Percentiles rank a stretch among this genome's conserved stretches.
phyloP scores from a whole-genome alignment of 1,140 invertebrate genomes.

The Delia radicum region DNA sequence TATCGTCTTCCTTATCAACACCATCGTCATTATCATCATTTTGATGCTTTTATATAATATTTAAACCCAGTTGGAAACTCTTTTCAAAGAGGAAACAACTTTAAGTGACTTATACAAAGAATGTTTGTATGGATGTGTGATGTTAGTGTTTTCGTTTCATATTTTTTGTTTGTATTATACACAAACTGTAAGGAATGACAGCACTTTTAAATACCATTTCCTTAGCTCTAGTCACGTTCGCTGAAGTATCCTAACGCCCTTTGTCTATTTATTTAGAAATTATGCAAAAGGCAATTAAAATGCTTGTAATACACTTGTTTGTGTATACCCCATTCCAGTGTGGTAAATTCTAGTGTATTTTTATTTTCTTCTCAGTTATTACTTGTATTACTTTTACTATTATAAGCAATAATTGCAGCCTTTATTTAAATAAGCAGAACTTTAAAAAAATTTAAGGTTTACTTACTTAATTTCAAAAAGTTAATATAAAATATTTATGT shows the following conservation, averaged over 20 bases:
- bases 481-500: no score
- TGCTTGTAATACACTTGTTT: constrained; percentile 1
- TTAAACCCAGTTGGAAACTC: not conserved
- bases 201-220: not conserved
- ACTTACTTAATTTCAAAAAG: no score
- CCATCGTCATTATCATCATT: not conserved
- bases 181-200: not conserved
- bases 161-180: not conserved
- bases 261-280: constrained; percentile 2
- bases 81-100: not conserved
- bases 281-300: constrained; percentile 1
- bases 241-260: not conserved
- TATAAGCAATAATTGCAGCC: no score
- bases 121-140: not conserved
- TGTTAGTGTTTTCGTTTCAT: not conserved
- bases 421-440: no score
- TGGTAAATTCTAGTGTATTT: no score
- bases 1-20: not conserved
- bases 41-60: not conserved
- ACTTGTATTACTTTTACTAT: no score
- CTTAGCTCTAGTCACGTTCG: not conserved
- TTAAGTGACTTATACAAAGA: not conserved
- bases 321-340: no score
- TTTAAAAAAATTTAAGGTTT: no score
- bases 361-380: no score